Evolutionary conservation across 2,888 invertebrate species (phyloP), one percentile per base, ranked within the genome.

Genomic region (Catotricha subobsoleta): DNA sequence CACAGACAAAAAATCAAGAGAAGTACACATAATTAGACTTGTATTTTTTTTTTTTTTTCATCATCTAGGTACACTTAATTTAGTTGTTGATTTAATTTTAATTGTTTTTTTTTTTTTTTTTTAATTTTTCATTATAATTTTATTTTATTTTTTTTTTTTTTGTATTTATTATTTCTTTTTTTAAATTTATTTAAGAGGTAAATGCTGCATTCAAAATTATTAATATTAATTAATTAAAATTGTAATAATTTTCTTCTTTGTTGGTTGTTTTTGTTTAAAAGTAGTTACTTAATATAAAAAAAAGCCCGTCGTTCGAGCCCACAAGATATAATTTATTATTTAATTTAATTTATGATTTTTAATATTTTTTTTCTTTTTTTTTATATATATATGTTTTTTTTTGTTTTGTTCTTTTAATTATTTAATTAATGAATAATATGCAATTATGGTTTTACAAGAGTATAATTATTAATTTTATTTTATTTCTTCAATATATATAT

Each of bases 21-120:
- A 47, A 46, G 43, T 46, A 45, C 48, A 46, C 46, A 42, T 46
- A 45, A 41, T 45, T 41, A 41, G 43, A 34, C 31, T 43, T 41
- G 40, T 39, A 35, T 42, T 43, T 46, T 36, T 43, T 46, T 44
- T 39, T 42, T 43, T 46, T 36, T 43, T 46, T 44, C 45, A 43
- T 48, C 46, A 44, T 45, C 48, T 48, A 48, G 48, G 46, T 48
- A 48, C 48, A 48, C 44, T 46, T 48, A 48, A 48, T 45, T 41
- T 39, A 39, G 39, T 27, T 39, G 28, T 28, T 39, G 39, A 39
- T 37, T 39, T 39, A 27, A 28, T 39, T 39, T 39, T 28, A 39
- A 28, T 39, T 28, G 25, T 37, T 37, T 39, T 39, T 35, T 35
- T 39, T 39, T 27, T 39, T 27, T 39, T 39, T 39, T 29, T n/a